These are phyloP conservation scores for Grammatotria lemairii DNA, from an alignment of 2,113 vertebrate species.

Conservation along the genomic window DNA sequence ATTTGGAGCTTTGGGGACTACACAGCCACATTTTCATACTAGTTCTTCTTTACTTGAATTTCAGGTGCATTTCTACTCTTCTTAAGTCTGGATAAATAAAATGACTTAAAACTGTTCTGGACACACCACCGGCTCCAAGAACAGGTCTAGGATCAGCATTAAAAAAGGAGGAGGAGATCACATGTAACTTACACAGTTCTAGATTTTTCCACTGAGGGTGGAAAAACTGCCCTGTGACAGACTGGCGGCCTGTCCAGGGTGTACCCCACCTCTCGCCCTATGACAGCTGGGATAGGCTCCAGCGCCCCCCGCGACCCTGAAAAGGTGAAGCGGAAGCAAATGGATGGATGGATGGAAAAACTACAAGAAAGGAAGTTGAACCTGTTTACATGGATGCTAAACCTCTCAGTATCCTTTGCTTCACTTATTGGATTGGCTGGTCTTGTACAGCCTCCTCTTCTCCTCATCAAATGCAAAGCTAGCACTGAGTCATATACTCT, in stretches of 20 bases:
- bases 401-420: not conserved
- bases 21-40: not conserved
- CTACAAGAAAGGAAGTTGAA: not conserved
- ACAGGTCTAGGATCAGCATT: not conserved
- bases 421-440: not conserved
- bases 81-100: not conserved
- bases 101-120: not conserved
- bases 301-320: too few relatives aligned
- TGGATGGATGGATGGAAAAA: too few relatives aligned
- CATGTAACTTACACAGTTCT: not conserved
- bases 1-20: not conserved
- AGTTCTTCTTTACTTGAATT: not conserved
- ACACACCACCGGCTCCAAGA: not conserved
- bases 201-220: not conserved
- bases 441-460: not conserved
- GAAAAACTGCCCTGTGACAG: too few relatives aligned
- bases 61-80: not conserved
- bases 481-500: not conserved
- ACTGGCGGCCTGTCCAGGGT: too few relatives aligned
- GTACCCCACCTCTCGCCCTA: too few relatives aligned
- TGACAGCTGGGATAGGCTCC: too few relatives aligned
- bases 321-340: too few relatives aligned
- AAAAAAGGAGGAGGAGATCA: not conserved
- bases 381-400: not conserved
- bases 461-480: not conserved